Percentiles rank a stretch among this genome's conserved stretches.
Conservation (phyloP, 2,888 invertebrate genomes). For the Caenorhabditis sinica region DNA sequence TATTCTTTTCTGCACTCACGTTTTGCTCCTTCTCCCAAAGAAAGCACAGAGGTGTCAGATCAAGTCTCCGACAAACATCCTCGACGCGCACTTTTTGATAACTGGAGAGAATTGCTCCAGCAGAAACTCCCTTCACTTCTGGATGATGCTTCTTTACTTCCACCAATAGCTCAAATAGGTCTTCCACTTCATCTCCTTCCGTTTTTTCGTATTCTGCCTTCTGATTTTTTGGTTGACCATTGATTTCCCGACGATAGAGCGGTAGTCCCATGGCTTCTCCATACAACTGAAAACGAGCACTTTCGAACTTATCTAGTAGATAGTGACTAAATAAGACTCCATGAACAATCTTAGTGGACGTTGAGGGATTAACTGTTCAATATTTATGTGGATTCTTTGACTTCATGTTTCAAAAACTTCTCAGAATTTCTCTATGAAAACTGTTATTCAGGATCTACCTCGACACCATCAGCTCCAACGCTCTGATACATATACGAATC, state of each 20-base stretch:
- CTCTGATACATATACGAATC: slow-evolving; percentile 99
- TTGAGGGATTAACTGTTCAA: too few species aligned
- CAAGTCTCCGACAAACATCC: slow-evolving; percentile 90
- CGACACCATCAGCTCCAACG: slow-evolving; percentile 96
- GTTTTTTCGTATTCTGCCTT: slow-evolving; percentile 84
- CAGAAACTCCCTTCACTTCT: slow-evolving; percentile 90
- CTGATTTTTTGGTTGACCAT: slow-evolving; percentile 89
- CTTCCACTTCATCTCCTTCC: slow-evolving; percentile 96
- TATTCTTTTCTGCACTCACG: slow-evolving; percentile 22
- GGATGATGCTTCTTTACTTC: slow-evolving; percentile 88
- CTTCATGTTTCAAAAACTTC: too few species aligned
- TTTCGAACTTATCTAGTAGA: too few species aligned
- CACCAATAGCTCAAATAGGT: slow-evolving; percentile 91
- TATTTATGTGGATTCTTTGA: too few species aligned
- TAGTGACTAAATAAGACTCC: too few species aligned
- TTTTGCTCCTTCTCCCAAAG: slow-evolving; percentile 96
- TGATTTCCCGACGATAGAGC: slow-evolving; percentile 91
- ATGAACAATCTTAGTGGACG: too few species aligned
- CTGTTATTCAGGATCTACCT: slow-evolving; percentile 82
- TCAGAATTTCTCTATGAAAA: too few species aligned
- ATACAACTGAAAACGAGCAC: slow-evolving; percentile 87
- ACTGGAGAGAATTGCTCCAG: slow-evolving; percentile 97
- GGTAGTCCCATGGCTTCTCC: slow-evolving; percentile 96
- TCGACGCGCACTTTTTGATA: slow-evolving; percentile 95
- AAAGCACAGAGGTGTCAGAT: slow-evolving; percentile 93